phyloP scores from a whole-genome alignment of 1,140 invertebrate species.

The Drosophila lacertosa region DNA sequence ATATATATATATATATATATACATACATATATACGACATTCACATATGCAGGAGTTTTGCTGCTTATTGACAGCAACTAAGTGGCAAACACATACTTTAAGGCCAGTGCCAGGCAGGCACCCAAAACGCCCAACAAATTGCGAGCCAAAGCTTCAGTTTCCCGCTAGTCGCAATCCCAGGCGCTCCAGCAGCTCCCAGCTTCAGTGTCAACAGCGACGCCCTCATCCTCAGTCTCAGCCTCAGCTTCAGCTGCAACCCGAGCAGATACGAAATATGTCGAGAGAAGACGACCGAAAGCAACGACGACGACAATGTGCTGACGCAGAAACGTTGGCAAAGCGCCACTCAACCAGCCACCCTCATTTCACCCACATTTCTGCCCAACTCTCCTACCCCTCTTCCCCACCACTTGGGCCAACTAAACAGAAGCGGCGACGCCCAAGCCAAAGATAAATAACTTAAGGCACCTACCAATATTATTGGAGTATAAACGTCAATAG shows the following conservation, averaged over 20 bases:
- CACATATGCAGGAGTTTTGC: conserved; percentile 15
- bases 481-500: background rate
- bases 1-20: background rate
- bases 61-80: conserved; percentile 71
- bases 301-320: conserved; percentile 24
- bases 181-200: conserved; percentile 6
- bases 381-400: background rate
- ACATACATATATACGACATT: background rate
- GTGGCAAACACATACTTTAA: conserved; percentile 68
- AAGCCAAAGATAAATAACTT: conserved; percentile 15
- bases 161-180: background rate
- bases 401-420: background rate
- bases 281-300: background rate
- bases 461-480: conserved; percentile 1
- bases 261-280: conserved; percentile 4
- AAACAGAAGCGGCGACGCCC: conserved; percentile 2
- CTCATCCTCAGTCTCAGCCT: conserved; percentile 10
- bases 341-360: background rate
- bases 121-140: conserved; percentile 22
- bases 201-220: conserved; percentile 18
- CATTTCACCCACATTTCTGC: no score
- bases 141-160: conserved; percentile 30
- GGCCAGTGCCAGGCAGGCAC: conserved; percentile 8
- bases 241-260: conserved; percentile 18
- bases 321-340: conserved; percentile 10